Conservation (phyloP, 2,888 invertebrate genomes). For the Andrena haemorrhoa region DNA sequence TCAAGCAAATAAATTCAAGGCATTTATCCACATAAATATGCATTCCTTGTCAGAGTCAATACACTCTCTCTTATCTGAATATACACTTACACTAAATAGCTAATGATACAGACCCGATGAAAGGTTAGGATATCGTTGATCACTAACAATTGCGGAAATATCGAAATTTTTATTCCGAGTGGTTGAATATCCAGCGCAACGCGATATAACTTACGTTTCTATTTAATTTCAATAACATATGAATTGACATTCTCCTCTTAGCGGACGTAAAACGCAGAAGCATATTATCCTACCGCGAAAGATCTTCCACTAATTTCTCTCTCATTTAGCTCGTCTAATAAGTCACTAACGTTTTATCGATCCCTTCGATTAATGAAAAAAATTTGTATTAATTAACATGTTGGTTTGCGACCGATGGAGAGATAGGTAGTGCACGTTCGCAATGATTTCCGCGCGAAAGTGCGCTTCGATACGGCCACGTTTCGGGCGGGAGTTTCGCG, state of each 20-base stretch:
- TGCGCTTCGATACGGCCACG: conserved; percentile 22
- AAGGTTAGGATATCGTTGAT: conserved; percentile 40
- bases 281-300: neutral
- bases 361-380: neutral
- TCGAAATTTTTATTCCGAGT: neutral
- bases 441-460: neutral
- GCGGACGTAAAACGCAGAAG: neutral
- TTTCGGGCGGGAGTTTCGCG: conserved; percentile 50
- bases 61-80: too few species aligned
- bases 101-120: neutral
- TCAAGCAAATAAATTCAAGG: neutral
- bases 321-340: neutral
- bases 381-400: neutral
- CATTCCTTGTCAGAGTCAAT: neutral
- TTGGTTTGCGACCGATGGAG: neutral
- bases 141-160: neutral
- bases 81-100: too few species aligned
- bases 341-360: neutral
- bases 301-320: neutral
- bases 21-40: neutral
- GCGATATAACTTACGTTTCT: neutral
- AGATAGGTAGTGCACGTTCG: conserved; percentile 1
- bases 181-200: neutral
- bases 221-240: conserved; percentile 1
- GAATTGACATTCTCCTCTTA: neutral